Conservation (phyloP, 2,888 invertebrate genomes). For the Marasmarcha lunaedactyla region DNA sequence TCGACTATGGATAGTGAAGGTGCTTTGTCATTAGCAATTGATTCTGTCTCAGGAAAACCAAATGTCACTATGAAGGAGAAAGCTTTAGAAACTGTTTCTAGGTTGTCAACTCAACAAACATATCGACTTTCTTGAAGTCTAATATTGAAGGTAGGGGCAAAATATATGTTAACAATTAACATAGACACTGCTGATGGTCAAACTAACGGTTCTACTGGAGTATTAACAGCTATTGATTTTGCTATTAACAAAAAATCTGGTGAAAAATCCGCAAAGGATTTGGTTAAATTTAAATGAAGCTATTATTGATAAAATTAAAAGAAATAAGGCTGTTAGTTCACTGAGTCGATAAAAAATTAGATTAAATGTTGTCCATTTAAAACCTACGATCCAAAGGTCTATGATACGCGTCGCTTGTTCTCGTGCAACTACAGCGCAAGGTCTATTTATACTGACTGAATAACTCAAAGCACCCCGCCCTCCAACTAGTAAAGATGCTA, state of each 20-base stretch:
- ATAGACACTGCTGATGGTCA: constrained; percentile 3
- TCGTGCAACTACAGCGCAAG: no score
- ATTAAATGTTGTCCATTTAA: no score
- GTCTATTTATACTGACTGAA: no score
- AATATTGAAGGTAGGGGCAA: background rate
- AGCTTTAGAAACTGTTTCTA: background rate
- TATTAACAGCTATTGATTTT: constrained; percentile 2
- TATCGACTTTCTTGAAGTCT: background rate
- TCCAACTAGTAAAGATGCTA: no score
- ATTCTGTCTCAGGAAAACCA: background rate
- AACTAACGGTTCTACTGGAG: constrained; percentile 4
- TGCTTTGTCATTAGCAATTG: background rate
- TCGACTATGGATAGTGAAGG: background rate
- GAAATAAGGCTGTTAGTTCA: no score
- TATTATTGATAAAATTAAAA: no score
- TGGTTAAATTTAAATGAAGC: no score
- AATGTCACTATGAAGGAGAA: background rate
- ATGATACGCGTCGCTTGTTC: no score
- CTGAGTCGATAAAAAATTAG: no score
- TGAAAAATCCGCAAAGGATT: no score
- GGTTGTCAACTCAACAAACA: background rate
- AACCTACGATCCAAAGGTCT: no score
- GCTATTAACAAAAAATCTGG: background rate
- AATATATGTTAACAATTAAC: background rate
- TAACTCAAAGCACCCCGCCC: no score